Conservation (phyloP, 2,888 invertebrate species). For the Cheilosia scutellata region DNA sequence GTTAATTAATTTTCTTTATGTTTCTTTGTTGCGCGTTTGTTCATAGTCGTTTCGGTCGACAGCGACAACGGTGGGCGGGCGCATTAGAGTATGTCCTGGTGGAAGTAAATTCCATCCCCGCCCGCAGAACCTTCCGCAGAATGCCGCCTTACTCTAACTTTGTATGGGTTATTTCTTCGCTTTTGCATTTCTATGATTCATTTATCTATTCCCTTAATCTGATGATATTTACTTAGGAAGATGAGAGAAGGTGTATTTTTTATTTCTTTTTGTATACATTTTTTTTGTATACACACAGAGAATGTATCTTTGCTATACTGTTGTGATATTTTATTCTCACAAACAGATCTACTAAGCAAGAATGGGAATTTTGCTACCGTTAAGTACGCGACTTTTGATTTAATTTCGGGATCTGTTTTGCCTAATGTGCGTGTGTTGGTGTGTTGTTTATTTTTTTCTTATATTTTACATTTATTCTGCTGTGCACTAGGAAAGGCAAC, state of each 20-base stretch:
- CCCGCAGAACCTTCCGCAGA: neutral
- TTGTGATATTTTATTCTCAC: constrained; percentile 28
- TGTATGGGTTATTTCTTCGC: constrained; percentile 55
- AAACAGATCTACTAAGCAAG: constrained; percentile 1
- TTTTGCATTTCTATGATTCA: constrained; percentile 71
- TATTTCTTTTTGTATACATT: constrained; percentile 14
- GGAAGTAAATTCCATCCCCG: constrained; percentile 18
- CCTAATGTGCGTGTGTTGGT: constrained; percentile 12
- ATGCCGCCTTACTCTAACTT: constrained; percentile 11
- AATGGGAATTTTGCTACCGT: constrained; percentile 39
- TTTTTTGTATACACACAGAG: constrained; percentile 31
- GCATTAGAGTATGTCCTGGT: constrained; percentile 8
- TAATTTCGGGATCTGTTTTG: constrained; percentile 42
- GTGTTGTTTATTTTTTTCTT: constrained; percentile 19
- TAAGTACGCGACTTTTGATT: constrained; percentile 69
- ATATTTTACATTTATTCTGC: constrained; percentile 27
- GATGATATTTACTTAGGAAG: constrained; percentile 73
- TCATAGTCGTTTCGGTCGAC: constrained; percentile 29
- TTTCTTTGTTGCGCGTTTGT: constrained; percentile 60
- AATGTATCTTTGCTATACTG: constrained; percentile 35
- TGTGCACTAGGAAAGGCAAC: constrained; percentile 55
- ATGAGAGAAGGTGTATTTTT: constrained; percentile 60
- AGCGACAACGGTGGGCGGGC: neutral
- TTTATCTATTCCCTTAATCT: constrained; percentile 75
- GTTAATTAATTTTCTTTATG: constrained; percentile 75